Conservation (phyloP, 2,113 vertebrate species). For the Percopsis transmontana region DNA sequence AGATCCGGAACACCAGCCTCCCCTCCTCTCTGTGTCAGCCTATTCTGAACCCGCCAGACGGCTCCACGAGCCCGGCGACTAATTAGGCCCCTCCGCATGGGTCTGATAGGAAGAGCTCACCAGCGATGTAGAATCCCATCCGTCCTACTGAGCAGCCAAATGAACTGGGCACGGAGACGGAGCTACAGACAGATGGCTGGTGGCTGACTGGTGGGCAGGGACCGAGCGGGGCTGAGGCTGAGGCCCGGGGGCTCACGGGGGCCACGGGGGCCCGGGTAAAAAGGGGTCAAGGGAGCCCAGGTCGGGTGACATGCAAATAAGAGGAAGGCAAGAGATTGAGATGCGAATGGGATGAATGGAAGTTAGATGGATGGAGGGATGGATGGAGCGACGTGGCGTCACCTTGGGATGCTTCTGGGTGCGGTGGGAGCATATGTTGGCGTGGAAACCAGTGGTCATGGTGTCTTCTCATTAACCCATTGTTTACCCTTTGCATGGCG, state of each 20-base stretch:
- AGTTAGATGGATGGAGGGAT: slow-evolving; percentile 33
- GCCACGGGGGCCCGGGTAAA: slow-evolving; percentile 36
- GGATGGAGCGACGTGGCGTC: slow-evolving; percentile 34
- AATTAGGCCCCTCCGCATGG: slow-evolving; percentile 79
- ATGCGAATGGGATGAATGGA: slow-evolving; percentile 37
- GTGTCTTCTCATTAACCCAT: slow-evolving; percentile 65
- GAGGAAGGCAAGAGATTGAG: slow-evolving; percentile 28
- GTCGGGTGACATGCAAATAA: slow-evolving; percentile 44
- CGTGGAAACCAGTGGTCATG: slow-evolving; percentile 22
- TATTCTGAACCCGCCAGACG: slow-evolving; percentile 52
- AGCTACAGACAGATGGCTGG: slow-evolving; percentile 73
- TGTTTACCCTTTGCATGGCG: slow-evolving; percentile 55
- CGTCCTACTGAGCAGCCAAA: slow-evolving; percentile 77
- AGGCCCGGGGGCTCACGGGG: slow-evolving; percentile 51
- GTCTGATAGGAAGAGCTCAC: slow-evolving; percentile 71
- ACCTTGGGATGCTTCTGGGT: slow-evolving; percentile 44
- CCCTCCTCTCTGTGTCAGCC: slow-evolving; percentile 33
- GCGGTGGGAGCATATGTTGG: slow-evolving; percentile 19
- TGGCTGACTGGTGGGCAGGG: slow-evolving; percentile 69
- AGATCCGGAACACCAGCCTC: no score
- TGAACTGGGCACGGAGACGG: slow-evolving; percentile 66
- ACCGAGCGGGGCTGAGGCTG: slow-evolving; percentile 26
- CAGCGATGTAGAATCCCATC: slow-evolving; percentile 59
- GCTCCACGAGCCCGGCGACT: slow-evolving; percentile 68
- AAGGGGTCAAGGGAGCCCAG: slow-evolving; percentile 34